These are phyloP conservation scores for Synodontis membranacea DNA, from an alignment of 2,113 vertebrate species.

Conservation along the genomic window DNA sequence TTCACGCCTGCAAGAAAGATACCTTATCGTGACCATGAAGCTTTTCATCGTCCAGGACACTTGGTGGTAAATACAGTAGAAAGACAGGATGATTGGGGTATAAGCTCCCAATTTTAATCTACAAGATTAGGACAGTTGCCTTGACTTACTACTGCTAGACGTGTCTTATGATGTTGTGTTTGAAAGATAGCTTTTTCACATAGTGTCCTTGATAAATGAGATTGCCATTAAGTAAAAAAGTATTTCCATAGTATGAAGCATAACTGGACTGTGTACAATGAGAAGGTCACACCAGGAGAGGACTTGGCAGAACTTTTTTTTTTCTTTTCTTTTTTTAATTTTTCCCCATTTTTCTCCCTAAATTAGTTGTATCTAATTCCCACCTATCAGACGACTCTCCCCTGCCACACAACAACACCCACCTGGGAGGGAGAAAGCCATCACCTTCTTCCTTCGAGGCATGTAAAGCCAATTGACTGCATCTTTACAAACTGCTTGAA, in stretches of 20 bases:
- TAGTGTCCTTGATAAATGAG: not conserved
- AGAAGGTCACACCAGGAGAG: not conserved
- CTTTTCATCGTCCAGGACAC: not conserved
- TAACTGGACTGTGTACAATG: not conserved
- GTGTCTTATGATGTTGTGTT: not conserved
- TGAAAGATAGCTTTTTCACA: not conserved
- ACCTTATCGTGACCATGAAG: not conserved
- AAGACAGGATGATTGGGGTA: not conserved
- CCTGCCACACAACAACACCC: too few species aligned
- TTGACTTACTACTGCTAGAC: not conserved
- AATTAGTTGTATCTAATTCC: too few species aligned
- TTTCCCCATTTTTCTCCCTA: too few species aligned
- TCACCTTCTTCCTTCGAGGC: too few species aligned
- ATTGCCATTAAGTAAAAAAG: not conserved
- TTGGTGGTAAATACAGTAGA: not conserved
- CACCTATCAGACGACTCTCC: too few species aligned
- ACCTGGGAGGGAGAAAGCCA: too few species aligned
- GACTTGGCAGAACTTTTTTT: too few species aligned
- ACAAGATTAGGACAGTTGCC: not conserved
- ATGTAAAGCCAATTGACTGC: too few species aligned
- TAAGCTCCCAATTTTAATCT: not conserved
- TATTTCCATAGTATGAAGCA: not conserved
- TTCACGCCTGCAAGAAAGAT: conserved; percentile 3
- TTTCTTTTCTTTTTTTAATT: too few species aligned
- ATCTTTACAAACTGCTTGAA: too few species aligned